Percentiles rank a stretch among this genome's conserved stretches.
Evolutionary conservation across 1,140 invertebrate species (phyloP).

Genomic region (Drosophila seguyi): DNA sequence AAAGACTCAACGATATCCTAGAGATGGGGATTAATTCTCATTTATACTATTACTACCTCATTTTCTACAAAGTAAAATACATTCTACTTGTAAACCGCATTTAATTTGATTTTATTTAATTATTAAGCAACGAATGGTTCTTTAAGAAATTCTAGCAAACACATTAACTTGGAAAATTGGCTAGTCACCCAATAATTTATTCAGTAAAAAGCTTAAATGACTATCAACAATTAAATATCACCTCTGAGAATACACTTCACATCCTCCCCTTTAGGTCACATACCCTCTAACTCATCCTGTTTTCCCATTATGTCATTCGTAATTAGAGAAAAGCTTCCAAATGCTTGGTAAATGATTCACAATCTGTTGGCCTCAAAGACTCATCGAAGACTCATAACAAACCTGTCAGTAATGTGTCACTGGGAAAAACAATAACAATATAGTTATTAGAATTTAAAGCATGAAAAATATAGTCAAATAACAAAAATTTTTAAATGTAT

Average conservation of each 20-base stretch:
- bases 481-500: too few species aligned
- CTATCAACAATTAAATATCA: conserved; percentile 9
- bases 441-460: too few species aligned
- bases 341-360: conserved; percentile 64
- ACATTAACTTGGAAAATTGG: too few species aligned
- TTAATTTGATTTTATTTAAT: background rate
- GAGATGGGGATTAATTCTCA: too few species aligned
- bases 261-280: background rate
- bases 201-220: background rate
- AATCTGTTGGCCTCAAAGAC: conserved; percentile 30
- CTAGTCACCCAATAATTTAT: background rate
- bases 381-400: conserved; percentile 15
- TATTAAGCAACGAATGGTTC: background rate
- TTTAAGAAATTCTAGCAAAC: background rate
- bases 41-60: background rate
- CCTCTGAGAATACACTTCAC: background rate
- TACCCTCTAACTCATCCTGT: conserved; percentile 1
- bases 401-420: conserved; percentile 7
- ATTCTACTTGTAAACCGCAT: background rate
- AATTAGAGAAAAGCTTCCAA: conserved; percentile 56
- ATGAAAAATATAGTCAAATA: too few species aligned
- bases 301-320: conserved; percentile 62
- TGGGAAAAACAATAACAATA: background rate
- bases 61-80: background rate
- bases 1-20: background rate